These are phyloP conservation scores for Yponomeuta cagnagella DNA, from an alignment of 2,888 invertebrate species.

Conservation along the genomic window DNA sequence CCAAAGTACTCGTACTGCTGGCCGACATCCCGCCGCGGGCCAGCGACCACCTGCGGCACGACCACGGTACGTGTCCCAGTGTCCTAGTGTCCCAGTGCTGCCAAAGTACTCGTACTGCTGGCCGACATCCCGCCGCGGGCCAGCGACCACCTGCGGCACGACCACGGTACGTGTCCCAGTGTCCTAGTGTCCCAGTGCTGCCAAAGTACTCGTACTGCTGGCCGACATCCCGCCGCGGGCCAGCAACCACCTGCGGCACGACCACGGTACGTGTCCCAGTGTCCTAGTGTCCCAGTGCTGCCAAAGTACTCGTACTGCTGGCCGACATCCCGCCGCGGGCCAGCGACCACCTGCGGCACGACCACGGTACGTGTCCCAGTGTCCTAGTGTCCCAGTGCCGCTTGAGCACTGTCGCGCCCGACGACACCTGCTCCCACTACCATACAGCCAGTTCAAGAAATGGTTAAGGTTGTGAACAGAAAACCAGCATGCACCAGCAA, in stretches of 20 bases:
- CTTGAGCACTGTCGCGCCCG: conserved; percentile 86
- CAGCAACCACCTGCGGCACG: conserved; percentile 60
- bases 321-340: too few relatives aligned
- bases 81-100: conserved; percentile 62
- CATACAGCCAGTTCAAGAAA: too few relatives aligned
- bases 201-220: conserved; percentile 89
- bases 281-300: too few relatives aligned
- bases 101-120: conserved; percentile 89
- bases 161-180: conserved; percentile 45
- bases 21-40: conserved; percentile 39
- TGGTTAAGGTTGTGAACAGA: too few relatives aligned
- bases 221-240: conserved; percentile 39
- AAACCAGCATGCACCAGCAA: too few relatives aligned
- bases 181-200: conserved; percentile 62
- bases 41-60: conserved; percentile 60
- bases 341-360: too few relatives aligned
- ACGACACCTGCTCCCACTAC: conserved; percentile 15
- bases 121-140: conserved; percentile 39
- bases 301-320: conserved; percentile 89
- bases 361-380: too few relatives aligned
- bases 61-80: conserved; percentile 45
- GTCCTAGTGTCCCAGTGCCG: conserved; percentile 66
- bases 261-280: conserved; percentile 51
- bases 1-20: conserved; percentile 89
- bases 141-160: conserved; percentile 60